Base-by-base conservation (phyloP, 2,113 vertebrate species). In the Cynoglossus semilaevis region DNA sequence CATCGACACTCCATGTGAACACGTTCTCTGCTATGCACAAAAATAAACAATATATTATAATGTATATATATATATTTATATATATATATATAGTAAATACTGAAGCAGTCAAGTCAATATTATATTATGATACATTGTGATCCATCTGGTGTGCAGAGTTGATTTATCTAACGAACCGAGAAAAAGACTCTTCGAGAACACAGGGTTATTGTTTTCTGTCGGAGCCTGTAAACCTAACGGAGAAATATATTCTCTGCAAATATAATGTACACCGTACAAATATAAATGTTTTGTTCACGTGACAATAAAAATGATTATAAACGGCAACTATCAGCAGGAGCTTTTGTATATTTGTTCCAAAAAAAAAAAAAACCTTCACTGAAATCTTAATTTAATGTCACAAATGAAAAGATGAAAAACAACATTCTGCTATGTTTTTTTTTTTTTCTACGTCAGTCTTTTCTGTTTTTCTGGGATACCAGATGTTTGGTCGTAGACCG, bases 1-100 rank as follows among this genome's bases (percentile, higher is more conserved):
- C 62, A 76, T 77, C 79, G 84, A 86, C 81, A 80, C 69, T 83
- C 58, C 51, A 76, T 85, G 80, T 80, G 59, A 79, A 79, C 70
- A 77, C 76, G 64, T 80, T 76, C 66, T 82, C 79, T 87, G 75
- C 85, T 91, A 94, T 94, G 94, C 92, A 29, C 22, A 95, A 95
- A 92, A 91, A 96, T 93, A 95, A 91, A 93, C 92, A 93, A 89
- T 89, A 88, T 29, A 29, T 4, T 29, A 29, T 29, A 6, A 29
- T 29, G 6, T 29, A 29, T 29, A 29, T 29, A 29, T 29, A 29
- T 29, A 29, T 29, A 29, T 29, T 29, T 29, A 29, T 29, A 29
- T 29, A 29, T 29, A 29, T 29, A 29, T 88, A 68, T 81, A 79
- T 67, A 65, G 72, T 81, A 17, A 90, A 91, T 70, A 91, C 87